Conservation (phyloP, 2,113 vertebrate genomes). For the Pithys albifrons region DNA sequence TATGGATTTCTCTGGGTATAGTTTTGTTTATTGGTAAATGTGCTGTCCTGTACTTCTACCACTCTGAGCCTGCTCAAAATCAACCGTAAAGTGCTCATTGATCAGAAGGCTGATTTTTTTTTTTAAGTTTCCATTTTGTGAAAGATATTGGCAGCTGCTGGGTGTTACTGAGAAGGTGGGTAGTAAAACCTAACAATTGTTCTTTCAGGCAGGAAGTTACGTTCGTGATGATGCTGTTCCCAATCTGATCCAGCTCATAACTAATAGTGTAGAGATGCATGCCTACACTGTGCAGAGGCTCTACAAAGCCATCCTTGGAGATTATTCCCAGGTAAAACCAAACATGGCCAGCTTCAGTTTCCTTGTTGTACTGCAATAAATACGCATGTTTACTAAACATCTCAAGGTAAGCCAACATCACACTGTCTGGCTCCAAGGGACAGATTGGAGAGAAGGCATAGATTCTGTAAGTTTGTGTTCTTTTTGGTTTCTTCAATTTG, state of each 20-base stretch:
- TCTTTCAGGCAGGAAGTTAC: conserved; percentile 93
- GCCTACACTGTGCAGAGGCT: conserved; percentile 98
- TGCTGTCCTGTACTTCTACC: neutral
- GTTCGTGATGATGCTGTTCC: conserved; percentile 98
- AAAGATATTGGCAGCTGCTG: neutral
- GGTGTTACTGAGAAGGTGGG: neutral
- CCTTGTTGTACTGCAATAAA: neutral
- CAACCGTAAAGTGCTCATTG: neutral
- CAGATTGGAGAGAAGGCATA: neutral
- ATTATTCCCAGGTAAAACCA: conserved; percentile 93
- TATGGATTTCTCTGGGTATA: neutral
- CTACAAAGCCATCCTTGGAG: conserved; percentile 96
- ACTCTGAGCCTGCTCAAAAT: neutral
- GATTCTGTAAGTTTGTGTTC: neutral
- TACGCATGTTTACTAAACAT: neutral
- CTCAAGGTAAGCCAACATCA: neutral
- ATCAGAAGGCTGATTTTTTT: neutral
- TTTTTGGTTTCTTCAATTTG: neutral
- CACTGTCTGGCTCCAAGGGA: neutral
- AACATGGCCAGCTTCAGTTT: neutral
- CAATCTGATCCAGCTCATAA: conserved; percentile 98
- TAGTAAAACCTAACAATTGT: neutral
- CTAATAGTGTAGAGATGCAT: conserved; percentile 98
- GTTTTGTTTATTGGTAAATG: neutral
- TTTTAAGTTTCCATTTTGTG: neutral